Conservation (phyloP, 1,140 invertebrate genomes). For the Drosophila parvula region DNA sequence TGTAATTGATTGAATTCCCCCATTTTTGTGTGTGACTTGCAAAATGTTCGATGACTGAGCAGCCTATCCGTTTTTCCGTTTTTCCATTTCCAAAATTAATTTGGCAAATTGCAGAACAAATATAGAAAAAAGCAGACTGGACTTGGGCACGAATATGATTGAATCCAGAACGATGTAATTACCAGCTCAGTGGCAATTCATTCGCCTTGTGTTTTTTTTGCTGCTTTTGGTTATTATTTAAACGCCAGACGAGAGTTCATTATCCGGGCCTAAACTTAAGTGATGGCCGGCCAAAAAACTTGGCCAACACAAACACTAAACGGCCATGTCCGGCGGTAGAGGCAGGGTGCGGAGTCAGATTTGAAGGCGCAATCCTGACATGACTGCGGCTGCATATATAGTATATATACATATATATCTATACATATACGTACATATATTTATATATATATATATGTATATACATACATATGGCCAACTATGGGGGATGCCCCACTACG, state of each 20-base stretch:
- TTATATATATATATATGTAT: not conserved
- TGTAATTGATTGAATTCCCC: slow-evolving; percentile 3
- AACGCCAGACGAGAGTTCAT: slow-evolving; percentile 40
- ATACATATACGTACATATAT: slow-evolving; percentile 6
- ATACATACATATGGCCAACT: slow-evolving; percentile 14
- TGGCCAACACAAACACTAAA: slow-evolving; percentile 17
- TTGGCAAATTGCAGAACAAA: slow-evolving; percentile 35
- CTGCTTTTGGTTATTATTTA: not conserved
- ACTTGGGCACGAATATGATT: slow-evolving; percentile 2
- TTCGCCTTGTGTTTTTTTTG: not conserved
- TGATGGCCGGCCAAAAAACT: slow-evolving; percentile 44
- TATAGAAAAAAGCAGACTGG: not conserved
- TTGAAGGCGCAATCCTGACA: slow-evolving; percentile 36
- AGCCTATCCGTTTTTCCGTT: not conserved
- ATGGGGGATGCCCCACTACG: slow-evolving; percentile 44
- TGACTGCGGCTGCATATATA: slow-evolving; percentile 29
- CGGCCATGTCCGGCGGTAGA: not conserved
- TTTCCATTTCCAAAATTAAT: slow-evolving; percentile 15
- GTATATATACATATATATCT: not conserved
- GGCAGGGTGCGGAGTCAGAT: slow-evolving; percentile 10
- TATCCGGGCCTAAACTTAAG: slow-evolving; percentile 42
- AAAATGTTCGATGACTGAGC: slow-evolving; percentile 19
- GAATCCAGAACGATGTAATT: slow-evolving; percentile 2
- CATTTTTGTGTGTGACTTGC: slow-evolving; percentile 9
- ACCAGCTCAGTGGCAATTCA: slow-evolving; percentile 1